These are phyloP conservation scores for Barypeithes pellucidus DNA, from an alignment of 2,888 invertebrate genomes.

Conservation along the genomic window DNA sequence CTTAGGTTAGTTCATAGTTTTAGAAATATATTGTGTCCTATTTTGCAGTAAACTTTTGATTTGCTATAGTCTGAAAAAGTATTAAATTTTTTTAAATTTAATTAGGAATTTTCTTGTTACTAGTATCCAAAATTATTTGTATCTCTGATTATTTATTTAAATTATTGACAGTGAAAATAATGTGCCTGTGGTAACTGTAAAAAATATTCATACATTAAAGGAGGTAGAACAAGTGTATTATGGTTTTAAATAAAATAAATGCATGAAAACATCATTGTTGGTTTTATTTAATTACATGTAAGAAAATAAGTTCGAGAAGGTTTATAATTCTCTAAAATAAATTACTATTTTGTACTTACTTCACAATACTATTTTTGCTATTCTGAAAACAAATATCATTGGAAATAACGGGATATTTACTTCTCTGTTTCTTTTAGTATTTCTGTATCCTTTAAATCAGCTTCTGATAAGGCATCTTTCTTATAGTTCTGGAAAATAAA, in stretches of 20 bases:
- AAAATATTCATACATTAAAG: neutral
- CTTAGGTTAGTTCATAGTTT: neutral
- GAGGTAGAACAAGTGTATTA: neutral
- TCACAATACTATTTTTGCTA: no score
- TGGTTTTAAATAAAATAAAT: neutral
- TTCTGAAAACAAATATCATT: no score
- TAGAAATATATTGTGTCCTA: neutral
- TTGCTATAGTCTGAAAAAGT: neutral
- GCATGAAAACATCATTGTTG: neutral
- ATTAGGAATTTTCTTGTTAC: neutral
- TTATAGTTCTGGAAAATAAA: conserved; percentile 17
- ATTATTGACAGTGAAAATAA: conserved; percentile 12
- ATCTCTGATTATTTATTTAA: conserved; percentile 5
- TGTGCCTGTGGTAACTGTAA: neutral
- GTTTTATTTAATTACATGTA: no score
- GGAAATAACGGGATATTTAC: neutral
- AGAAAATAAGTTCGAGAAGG: no score
- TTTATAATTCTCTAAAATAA: no score
- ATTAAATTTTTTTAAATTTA: neutral
- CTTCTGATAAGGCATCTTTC: neutral
- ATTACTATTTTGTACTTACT: no score
- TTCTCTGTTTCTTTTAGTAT: neutral
- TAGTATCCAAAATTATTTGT: neutral
- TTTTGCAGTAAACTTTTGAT: neutral
- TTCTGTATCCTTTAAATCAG: neutral